Percentiles rank a stretch among this genome's conserved stretches.
These are phyloP conservation scores for Papilio gigon DNA, from an alignment of 2,888 invertebrate species.

Conservation along the genomic window DNA sequence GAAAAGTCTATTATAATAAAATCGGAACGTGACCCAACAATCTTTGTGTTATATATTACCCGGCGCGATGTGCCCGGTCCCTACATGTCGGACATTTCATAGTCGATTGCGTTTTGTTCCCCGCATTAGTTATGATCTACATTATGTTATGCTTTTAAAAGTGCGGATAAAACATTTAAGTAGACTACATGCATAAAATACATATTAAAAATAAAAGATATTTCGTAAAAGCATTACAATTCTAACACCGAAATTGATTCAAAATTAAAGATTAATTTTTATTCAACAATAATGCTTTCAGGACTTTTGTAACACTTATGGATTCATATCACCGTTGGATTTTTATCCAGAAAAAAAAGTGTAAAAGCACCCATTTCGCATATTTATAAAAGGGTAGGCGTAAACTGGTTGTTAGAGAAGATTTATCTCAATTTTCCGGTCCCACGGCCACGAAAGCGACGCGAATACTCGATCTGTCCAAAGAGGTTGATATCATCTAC, in stretches of 20 bases:
- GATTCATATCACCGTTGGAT: too few relatives aligned
- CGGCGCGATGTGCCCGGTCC: constrained; percentile 63
- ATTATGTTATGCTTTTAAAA: constrained; percentile 45
- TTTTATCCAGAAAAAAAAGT: constrained; percentile 42
- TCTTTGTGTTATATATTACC: constrained; percentile 65
- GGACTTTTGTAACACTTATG: too few relatives aligned
- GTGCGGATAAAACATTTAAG: background rate
- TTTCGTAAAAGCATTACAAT: too few relatives aligned
- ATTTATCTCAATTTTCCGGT: constrained; percentile 73
- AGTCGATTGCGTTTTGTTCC: constrained; percentile 71
- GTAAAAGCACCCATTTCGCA: constrained; percentile 43
- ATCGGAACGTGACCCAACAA: constrained; percentile 49
- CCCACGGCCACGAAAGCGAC: constrained; percentile 65
- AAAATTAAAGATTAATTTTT: too few relatives aligned
- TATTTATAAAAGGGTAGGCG: constrained; percentile 18
- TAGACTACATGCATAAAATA: too few relatives aligned
- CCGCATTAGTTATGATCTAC: constrained; percentile 74
- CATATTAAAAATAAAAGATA: too few relatives aligned
- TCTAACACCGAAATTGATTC: too few relatives aligned
- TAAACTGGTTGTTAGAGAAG: constrained; percentile 52
- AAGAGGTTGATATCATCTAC: constrained; percentile 67
- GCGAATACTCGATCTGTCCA: constrained; percentile 70
- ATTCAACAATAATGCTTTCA: too few relatives aligned
- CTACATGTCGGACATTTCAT: constrained; percentile 76
- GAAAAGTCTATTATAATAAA: constrained; percentile 43